Percentiles rank a stretch among this genome's conserved stretches.
Conservation (phyloP, 2,797 vertebrate species). For the Argentina silus region DNA sequence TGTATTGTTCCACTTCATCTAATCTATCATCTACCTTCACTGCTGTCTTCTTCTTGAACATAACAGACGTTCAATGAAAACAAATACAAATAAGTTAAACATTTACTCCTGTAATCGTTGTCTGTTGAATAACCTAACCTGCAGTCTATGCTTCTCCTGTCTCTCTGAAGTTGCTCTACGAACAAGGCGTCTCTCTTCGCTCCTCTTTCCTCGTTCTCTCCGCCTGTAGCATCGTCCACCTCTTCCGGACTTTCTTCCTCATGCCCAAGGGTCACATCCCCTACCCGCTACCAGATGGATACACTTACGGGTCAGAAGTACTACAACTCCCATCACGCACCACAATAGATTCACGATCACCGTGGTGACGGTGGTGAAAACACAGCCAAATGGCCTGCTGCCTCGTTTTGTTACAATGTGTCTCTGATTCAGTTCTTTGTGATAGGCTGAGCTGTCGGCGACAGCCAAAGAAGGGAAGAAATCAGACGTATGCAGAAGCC, state of each 20-base stretch:
- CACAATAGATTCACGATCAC: not conserved
- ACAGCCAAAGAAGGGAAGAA: not conserved
- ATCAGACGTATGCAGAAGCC: not conserved
- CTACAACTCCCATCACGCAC: not conserved
- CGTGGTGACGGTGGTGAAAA: not conserved
- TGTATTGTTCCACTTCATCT: too few relatives aligned
- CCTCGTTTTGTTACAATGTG: not conserved
- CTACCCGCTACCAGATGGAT: slow-evolving; percentile 69
- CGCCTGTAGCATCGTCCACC: slow-evolving; percentile 66
- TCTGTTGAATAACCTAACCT: not conserved
- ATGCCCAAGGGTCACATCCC: slow-evolving; percentile 76
- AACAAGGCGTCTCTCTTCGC: slow-evolving; percentile 58
- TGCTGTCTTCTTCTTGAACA: too few relatives aligned
- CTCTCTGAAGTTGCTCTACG: slow-evolving; percentile 71
- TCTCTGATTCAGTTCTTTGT: not conserved
- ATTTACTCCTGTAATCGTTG: too few relatives aligned
- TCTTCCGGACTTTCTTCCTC: slow-evolving; percentile 74
- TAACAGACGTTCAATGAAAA: too few relatives aligned
- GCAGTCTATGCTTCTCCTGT: not conserved
- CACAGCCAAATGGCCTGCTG: too few relatives aligned
- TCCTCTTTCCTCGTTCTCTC: slow-evolving; percentile 75
- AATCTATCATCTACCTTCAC: too few relatives aligned
- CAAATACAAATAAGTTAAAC: too few relatives aligned
- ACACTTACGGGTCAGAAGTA: slow-evolving; percentile 73
- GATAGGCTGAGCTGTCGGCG: slow-evolving; percentile 19